Percentiles rank a stretch among this genome's conserved stretches.
Evolutionary conservation across 2,888 invertebrate genomes (phyloP).

Genomic region (Taenaris catops): DNA sequence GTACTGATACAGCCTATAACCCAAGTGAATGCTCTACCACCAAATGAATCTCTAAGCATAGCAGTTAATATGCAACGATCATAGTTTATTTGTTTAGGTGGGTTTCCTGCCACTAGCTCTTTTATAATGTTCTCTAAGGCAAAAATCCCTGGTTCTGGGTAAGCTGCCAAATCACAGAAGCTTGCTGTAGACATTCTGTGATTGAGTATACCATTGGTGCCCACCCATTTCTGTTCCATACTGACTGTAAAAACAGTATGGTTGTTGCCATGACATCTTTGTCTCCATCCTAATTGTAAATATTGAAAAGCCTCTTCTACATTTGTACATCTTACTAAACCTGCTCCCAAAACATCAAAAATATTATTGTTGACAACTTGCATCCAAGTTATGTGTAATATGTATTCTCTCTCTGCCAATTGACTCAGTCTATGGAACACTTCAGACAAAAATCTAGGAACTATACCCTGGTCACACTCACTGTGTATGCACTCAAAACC

Average conservation of each 20-base stretch:
- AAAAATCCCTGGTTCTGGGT: slow-evolving; percentile 82
- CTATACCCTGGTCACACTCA: slow-evolving; percentile 85
- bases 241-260: slow-evolving; percentile 87
- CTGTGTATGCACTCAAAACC: slow-evolving; percentile 77
- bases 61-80: slow-evolving; percentile 85
- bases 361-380: slow-evolving; percentile 85
- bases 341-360: slow-evolving; percentile 79
- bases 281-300: slow-evolving; percentile 83
- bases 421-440: slow-evolving; percentile 83
- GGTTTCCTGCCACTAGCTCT: slow-evolving; percentile 74
- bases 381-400: slow-evolving; percentile 85
- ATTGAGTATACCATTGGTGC: slow-evolving; percentile 83
- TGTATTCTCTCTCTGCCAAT: slow-evolving; percentile 82
- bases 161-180: slow-evolving; percentile 83
- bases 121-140: slow-evolving; percentile 84
- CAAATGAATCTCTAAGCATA: slow-evolving; percentile 86
- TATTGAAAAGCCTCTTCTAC: slow-evolving; percentile 87
- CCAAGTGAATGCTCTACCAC: slow-evolving; percentile 86
- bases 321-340: slow-evolving; percentile 77
- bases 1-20: slow-evolving; percentile 87
- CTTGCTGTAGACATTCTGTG: slow-evolving; percentile 87
- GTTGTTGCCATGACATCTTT: slow-evolving; percentile 74
- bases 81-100: slow-evolving; percentile 75
- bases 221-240: slow-evolving; percentile 86
- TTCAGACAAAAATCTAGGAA: slow-evolving; percentile 86